A percentile compares a stretch with the other conserved stretches of the same genome.
phyloP scores from a whole-genome alignment of 2,113 vertebrate species.

The Trematomus loennbergii region DNA sequence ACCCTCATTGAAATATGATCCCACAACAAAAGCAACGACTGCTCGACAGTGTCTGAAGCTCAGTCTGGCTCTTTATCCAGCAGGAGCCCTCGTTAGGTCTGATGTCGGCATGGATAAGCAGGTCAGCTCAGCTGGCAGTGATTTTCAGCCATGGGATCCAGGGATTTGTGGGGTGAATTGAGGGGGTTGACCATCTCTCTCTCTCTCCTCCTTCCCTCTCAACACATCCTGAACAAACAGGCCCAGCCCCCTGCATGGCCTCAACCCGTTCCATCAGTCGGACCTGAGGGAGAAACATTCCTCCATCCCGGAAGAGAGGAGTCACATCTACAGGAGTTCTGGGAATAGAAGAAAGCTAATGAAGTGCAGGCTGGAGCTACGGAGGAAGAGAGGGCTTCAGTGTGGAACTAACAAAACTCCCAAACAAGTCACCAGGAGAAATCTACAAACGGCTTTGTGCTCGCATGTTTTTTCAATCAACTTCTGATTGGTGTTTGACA shows the following conservation, averaged over 20 bases:
- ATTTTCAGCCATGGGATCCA: slow-evolving; percentile 73
- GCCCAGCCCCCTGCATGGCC: slow-evolving; percentile 70
- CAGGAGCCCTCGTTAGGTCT: slow-evolving; percentile 39
- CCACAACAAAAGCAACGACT: slow-evolving; percentile 15
- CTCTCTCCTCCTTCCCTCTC: slow-evolving; percentile 45
- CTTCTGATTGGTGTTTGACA: neutral
- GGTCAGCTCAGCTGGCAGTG: slow-evolving; percentile 76
- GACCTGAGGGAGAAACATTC: slow-evolving; percentile 80
- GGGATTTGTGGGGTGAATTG: slow-evolving; percentile 47
- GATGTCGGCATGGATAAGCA: slow-evolving; percentile 64
- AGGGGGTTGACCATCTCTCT: slow-evolving; percentile 44
- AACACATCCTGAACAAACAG: slow-evolving; percentile 77
- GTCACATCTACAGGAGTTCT: slow-evolving; percentile 80
- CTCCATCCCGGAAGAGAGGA: slow-evolving; percentile 81
- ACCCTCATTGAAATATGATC: slow-evolving; percentile 45
- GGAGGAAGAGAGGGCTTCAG: slow-evolving; percentile 42
- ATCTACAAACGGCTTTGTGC: neutral
- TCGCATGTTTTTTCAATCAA: slow-evolving; percentile 40
- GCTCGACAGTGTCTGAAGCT: slow-evolving; percentile 28
- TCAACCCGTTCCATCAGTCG: slow-evolving; percentile 72
- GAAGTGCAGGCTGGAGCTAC: slow-evolving; percentile 76
- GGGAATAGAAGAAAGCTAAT: slow-evolving; percentile 82
- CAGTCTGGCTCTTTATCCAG: slow-evolving; percentile 50
- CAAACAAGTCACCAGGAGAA: slow-evolving; percentile 22
- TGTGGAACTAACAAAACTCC: slow-evolving; percentile 37